Percentiles rank a stretch among this genome's conserved stretches.
phyloP scores from a whole-genome alignment of 2,888 invertebrate genomes.

The Holacanthella duospinosa region DNA sequence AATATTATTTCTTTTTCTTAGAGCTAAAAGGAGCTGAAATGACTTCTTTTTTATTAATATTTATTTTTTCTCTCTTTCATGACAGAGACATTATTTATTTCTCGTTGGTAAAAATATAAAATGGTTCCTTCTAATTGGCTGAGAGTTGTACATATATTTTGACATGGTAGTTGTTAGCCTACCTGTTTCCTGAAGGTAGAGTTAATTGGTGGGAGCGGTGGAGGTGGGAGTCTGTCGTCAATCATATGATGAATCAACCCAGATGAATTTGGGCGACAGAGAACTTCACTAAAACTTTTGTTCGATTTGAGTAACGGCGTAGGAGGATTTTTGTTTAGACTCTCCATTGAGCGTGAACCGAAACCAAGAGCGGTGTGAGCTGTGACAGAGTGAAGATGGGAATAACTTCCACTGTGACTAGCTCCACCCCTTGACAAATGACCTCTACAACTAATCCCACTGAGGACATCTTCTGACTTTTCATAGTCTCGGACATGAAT shows the following conservation, averaged over 20 bases:
- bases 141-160: not conserved
- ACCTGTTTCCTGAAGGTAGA: slow-evolving; percentile 37
- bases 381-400: slow-evolving; percentile 14
- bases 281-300: slow-evolving; percentile 9
- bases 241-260: slow-evolving; percentile 7
- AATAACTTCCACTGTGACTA: slow-evolving; percentile 8
- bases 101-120: no score
- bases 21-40: not conserved
- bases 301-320: slow-evolving; percentile 35
- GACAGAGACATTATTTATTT: no score
- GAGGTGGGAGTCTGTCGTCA: slow-evolving; percentile 29
- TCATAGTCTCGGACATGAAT: slow-evolving; percentile 4
- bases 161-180: not conserved
- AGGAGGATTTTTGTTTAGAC: slow-evolving; percentile 23
- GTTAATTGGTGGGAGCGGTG: slow-evolving; percentile 28
- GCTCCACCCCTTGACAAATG: not conserved
- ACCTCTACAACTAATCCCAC: not conserved
- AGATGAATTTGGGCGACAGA: not conserved
- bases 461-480: not conserved
- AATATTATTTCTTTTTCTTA: no score
- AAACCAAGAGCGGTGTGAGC: not conserved
- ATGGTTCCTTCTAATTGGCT: not conserved
- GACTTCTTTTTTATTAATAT: not conserved
- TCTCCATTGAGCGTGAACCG: slow-evolving; percentile 13
- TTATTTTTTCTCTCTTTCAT: not conserved